Conservation (phyloP, 2,797 vertebrate species). For the Rhinichthys osculus region DNA sequence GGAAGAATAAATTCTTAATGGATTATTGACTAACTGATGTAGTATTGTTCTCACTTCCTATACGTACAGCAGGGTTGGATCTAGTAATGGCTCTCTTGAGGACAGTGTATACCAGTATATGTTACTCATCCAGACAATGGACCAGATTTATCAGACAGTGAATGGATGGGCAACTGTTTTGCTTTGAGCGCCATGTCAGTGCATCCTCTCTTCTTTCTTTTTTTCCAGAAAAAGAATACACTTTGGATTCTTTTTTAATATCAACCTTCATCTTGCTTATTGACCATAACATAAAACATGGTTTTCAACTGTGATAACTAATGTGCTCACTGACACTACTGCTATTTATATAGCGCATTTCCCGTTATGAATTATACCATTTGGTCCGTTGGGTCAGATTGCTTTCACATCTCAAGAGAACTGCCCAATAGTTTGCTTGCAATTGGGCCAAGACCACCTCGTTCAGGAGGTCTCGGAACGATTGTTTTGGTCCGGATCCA, state of each 20-base stretch:
- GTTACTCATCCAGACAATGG: constrained; percentile 17
- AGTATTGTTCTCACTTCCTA: neutral
- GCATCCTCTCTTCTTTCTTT: neutral
- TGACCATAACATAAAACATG: neutral
- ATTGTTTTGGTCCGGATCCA: too few species aligned
- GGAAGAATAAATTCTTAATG: neutral
- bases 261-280: neutral
- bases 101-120: neutral
- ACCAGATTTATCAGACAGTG: neutral
- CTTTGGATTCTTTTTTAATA: neutral
- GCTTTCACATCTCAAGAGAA: too few species aligned
- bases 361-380: too few species aligned
- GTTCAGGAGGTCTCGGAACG: too few species aligned
- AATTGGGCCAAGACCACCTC: too few species aligned
- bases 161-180: neutral
- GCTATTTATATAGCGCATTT: too few species aligned
- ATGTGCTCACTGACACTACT: too few species aligned
- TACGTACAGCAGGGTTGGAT: neutral
- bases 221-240: neutral
- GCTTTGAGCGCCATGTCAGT: neutral
- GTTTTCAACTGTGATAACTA: too few species aligned
- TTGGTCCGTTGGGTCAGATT: too few species aligned
- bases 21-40: neutral
- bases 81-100: neutral
- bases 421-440: too few species aligned